phyloP scores from a whole-genome alignment of 2,797 vertebrate genomes.

The Sebastes matsubarae region DNA sequence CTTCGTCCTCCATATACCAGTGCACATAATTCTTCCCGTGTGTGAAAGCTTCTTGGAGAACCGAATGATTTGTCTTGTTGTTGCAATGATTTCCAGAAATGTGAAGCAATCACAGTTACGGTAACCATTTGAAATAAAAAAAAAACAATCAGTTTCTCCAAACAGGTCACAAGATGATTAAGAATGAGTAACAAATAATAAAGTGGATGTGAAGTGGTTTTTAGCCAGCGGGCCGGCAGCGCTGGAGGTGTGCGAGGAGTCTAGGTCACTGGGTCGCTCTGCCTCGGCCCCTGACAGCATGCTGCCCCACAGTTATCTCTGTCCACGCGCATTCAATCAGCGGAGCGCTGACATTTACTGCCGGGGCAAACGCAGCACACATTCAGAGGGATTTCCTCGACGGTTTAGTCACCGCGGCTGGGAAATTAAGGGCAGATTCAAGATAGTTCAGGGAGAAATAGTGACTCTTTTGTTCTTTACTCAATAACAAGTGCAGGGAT shows the following conservation, averaged over 20 bases:
- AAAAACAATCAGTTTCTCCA: neutral
- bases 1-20: neutral
- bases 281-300: slow-evolving; percentile 15
- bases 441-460: slow-evolving; percentile 30
- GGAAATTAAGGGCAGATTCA: slow-evolving; percentile 57
- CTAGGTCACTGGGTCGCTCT: slow-evolving; percentile 65
- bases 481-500: neutral
- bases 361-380: slow-evolving; percentile 39
- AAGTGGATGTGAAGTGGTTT: neutral
- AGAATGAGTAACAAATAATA: slow-evolving; percentile 13
- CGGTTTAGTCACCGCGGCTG: slow-evolving; percentile 42
- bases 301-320: slow-evolving; percentile 68
- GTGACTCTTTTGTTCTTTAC: neutral
- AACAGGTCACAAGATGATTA: slow-evolving; percentile 7
- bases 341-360: slow-evolving; percentile 80
- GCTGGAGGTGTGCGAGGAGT: slow-evolving; percentile 67
- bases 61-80: neutral
- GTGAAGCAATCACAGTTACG: neutral
- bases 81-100: slow-evolving; percentile 8
- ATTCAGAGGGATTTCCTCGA: slow-evolving; percentile 52
- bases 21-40: neutral
- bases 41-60: neutral
- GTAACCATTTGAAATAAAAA: neutral
- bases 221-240: slow-evolving; percentile 38
- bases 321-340: slow-evolving; percentile 68